phyloP scores from a whole-genome alignment of 2,888 invertebrate genomes.

The Drosophila parthenogenetica region DNA sequence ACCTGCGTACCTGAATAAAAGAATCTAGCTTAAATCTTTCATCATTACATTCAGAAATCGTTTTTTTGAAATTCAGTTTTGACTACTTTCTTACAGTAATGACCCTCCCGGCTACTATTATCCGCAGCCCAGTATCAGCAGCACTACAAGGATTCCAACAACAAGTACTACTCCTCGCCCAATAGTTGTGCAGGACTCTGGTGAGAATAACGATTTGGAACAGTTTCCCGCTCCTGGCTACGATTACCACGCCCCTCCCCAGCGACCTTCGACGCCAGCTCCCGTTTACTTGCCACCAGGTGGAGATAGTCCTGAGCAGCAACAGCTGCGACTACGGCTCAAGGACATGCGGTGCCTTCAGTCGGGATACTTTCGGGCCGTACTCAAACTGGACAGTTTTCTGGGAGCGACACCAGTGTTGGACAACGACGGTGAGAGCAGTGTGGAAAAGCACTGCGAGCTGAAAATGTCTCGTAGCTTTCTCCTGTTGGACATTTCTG shows the following conservation, averaged over 20 bases:
- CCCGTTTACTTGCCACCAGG: constrained; percentile 68
- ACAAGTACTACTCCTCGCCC: constrained; percentile 60
- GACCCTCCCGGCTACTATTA: constrained; percentile 71
- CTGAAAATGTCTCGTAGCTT: constrained; percentile 80
- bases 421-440: constrained; percentile 84
- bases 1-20: too few relatives aligned
- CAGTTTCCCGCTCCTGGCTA: constrained; percentile 62
- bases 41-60: too few relatives aligned
- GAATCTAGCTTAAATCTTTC: too few relatives aligned
- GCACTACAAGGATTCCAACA: constrained; percentile 36
- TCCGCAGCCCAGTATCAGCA: constrained; percentile 55
- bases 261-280: constrained; percentile 69
- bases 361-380: constrained; percentile 83
- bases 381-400: constrained; percentile 84
- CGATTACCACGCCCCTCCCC: constrained; percentile 71
- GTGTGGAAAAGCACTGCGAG: constrained; percentile 76
- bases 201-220: constrained; percentile 49
- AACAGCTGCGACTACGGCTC: constrained; percentile 76
- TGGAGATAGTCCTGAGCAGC: constrained; percentile 29
- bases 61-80: not conserved
- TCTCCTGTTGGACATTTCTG: constrained; percentile 85
- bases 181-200: constrained; percentile 76
- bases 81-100: constrained; percentile 35
- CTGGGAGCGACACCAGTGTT: constrained; percentile 82
- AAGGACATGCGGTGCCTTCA: constrained; percentile 83